These are phyloP conservation scores for Sebastes cheni DNA, from an alignment of 2,797 vertebrate genomes.

Conservation along the genomic window DNA sequence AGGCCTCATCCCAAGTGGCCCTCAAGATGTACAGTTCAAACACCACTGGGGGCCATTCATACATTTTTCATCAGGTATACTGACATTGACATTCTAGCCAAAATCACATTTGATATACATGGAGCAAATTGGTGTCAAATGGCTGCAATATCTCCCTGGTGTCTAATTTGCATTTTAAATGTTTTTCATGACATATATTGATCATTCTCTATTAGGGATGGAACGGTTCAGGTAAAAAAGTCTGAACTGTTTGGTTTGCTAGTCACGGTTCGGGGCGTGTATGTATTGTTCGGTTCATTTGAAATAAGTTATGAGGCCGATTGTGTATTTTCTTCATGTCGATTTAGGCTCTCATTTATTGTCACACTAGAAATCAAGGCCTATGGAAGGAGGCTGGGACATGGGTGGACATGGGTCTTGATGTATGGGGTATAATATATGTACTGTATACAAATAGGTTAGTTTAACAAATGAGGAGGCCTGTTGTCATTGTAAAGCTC, in stretches of 20 bases:
- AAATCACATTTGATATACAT: constrained; percentile 15
- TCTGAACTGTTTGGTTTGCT: too few species aligned
- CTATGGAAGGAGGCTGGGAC: too few species aligned
- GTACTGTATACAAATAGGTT: constrained; percentile 17
- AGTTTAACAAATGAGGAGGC: constrained; percentile 25
- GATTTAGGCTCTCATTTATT: too few species aligned
- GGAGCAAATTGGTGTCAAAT: constrained; percentile 28
- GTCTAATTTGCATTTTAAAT: constrained; percentile 46
- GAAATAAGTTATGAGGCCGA: constrained; percentile 1
- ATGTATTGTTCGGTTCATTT: too few species aligned
- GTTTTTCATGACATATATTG: constrained; percentile 10
- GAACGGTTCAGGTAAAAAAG: too few species aligned
- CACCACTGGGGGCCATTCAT: background rate
- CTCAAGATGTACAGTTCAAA: background rate
- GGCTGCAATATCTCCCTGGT: constrained; percentile 19
- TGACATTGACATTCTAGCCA: background rate
- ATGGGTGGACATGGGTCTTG: too few species aligned
- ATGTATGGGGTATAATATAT: too few species aligned
- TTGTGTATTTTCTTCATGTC: too few species aligned
- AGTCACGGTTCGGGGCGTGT: too few species aligned
- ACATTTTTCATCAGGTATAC: constrained; percentile 3
- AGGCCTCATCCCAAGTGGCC: constrained; percentile 3
- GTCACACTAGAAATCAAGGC: too few species aligned
- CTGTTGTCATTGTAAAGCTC: constrained; percentile 14
- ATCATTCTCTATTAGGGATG: background rate